Base-by-base conservation (phyloP, 2,113 vertebrate genomes). In the Megaleporinus macrocephalus region DNA sequence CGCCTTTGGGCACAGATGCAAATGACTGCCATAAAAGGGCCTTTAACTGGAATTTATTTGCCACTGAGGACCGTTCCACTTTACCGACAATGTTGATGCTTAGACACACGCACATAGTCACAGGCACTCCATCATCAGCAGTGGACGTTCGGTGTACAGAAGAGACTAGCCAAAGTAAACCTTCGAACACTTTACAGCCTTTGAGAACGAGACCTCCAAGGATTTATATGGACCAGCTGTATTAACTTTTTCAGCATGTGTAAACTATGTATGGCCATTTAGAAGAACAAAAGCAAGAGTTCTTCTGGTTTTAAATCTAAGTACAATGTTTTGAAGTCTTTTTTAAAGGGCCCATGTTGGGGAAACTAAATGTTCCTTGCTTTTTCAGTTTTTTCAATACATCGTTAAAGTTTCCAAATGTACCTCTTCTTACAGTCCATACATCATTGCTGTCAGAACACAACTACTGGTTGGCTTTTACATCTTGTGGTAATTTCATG, bases 11-110 rank as follows among this genome's bases (percentile, higher is more conserved):
- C 72, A 30, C 72, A 15, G 13, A 63, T 69, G 59, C 63, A 85
- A 74, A 79, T 63, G n/a, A 69, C 59, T 72, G 72, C 85, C 80
- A 79, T 87, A 87, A 87, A 87, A 65, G 76, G 79, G 30, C 22
- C 22, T 68, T 66, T 55, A 72, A 33, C 47, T 27, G 63, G 44
- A 78, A 66, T 33, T 69, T 27, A 68, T 84, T 49, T 22, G 53
- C 36, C 68, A 68, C 55, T 26, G 36, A 78, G 26, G 49, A 29
- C 47, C 13, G 24, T 69, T 81, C 53, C 29, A 71, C 22, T 61
- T 47, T 27, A 71, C 20, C 22, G 53, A 47, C 15, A 71, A 13
- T 57, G 55, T 57, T 57, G 55, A 57, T 9, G 55, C 55, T 57
- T 20, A 65, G 13, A 65, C 33, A 3, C 9, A 22, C 44, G 33